These are phyloP conservation scores for Stichopus horrens DNA, from an alignment of 53 echinoderm and acorn worm species.

Conservation along the genomic window DNA sequence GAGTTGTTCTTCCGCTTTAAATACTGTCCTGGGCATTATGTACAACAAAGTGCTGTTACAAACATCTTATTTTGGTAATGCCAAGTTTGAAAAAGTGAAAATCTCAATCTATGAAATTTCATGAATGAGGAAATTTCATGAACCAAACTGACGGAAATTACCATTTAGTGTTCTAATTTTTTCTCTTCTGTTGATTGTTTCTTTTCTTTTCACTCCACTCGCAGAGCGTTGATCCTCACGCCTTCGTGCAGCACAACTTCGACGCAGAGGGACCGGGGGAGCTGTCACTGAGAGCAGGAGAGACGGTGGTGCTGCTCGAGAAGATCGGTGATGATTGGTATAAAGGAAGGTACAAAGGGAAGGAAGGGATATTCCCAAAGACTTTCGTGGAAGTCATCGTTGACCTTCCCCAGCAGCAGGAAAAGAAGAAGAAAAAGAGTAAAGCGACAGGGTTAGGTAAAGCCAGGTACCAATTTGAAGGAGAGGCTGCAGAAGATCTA, in stretches of 20 bases:
- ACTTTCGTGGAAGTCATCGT: conserved; percentile 88
- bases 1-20: too few relatives aligned
- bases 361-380: conserved; percentile 92
- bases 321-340: conserved; percentile 90
- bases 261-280: conserved; percentile 70
- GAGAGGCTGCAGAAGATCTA: conserved; percentile 76
- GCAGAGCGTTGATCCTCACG: conserved; percentile 59
- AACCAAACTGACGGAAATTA: too few relatives aligned
- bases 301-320: conserved; percentile 74
- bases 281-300: conserved; percentile 69
- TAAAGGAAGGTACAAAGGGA: conserved; percentile 62
- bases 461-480: conserved; percentile 81
- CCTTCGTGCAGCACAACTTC: conserved; percentile 84
- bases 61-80: too few relatives aligned
- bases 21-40: too few relatives aligned
- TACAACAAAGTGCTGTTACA: too few relatives aligned
- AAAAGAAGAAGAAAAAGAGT: conserved; percentile 4
- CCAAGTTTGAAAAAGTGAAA: too few relatives aligned
- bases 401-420: conserved; percentile 46
- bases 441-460: conserved; percentile 56
- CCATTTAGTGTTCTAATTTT: too few relatives aligned
- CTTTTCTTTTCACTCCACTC: background rate
- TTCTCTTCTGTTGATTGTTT: background rate
- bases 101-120: too few relatives aligned
- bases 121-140: too few relatives aligned